Percentiles rank a stretch among this genome's conserved stretches.
phyloP scores from a whole-genome alignment of 1,140 invertebrate genomes.

The Apis florea region DNA sequence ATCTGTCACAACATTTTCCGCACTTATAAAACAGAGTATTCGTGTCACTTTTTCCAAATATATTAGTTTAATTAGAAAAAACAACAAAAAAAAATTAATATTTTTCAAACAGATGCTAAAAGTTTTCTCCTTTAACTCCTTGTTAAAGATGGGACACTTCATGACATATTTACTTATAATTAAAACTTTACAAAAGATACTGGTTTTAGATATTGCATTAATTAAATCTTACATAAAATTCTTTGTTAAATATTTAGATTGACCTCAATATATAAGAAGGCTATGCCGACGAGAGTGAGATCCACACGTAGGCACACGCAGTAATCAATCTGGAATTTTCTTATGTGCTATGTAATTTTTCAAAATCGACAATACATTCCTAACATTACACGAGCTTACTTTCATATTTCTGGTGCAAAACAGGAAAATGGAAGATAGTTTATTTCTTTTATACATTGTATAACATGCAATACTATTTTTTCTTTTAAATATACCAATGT shows the following conservation, averaged over 20 bases:
- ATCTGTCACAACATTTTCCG: conserved; percentile 60
- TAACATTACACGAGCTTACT: conserved; percentile 53
- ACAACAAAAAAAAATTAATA: conserved; percentile 18
- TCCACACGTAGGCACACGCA: conserved; percentile 53
- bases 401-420: conserved; percentile 44
- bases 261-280: conserved; percentile 44
- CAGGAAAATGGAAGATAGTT: conserved; percentile 33
- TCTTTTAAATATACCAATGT: conserved; percentile 13
- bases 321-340: conserved; percentile 38
- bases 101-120: conserved; percentile 7
- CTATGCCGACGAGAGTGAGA: conserved; percentile 54
- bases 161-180: conserved; percentile 50
- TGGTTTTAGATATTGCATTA: conserved; percentile 37
- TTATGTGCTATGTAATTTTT: conserved; percentile 38
- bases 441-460: conserved; percentile 31
- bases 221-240: conserved; percentile 42
- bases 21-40: conserved; percentile 46
- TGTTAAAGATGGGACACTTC: conserved; percentile 12
- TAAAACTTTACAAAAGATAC: conserved; percentile 61
- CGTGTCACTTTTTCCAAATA: conserved; percentile 37
- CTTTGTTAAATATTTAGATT: conserved; percentile 36
- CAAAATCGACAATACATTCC: conserved; percentile 35
- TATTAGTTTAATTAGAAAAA: conserved; percentile 48
- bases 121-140: conserved; percentile 4
- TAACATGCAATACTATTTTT: conserved; percentile 39